Evolutionary conservation across 2,113 vertebrate genomes (phyloP).

Genomic region (Todiramphus saurophagus): DNA sequence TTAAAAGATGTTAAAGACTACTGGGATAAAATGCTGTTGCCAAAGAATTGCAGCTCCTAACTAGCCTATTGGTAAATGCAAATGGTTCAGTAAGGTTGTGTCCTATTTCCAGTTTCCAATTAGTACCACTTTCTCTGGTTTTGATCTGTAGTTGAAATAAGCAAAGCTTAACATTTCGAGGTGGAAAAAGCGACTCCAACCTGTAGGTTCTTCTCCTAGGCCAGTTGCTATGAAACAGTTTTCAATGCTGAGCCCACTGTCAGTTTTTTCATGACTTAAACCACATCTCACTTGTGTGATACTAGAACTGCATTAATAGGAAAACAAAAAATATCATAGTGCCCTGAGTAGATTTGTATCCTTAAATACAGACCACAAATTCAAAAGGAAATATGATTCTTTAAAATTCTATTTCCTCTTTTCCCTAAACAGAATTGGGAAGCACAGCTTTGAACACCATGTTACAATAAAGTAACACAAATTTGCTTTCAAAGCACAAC

Average conservation of each 20-base stretch:
- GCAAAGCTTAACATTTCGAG: background rate
- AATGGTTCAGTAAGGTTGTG: background rate
- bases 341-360: background rate
- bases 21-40: background rate
- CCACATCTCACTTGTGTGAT: background rate
- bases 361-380: background rate
- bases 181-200: background rate
- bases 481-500: background rate
- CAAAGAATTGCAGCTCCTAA: background rate
- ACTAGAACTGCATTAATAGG: background rate
- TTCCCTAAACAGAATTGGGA: background rate
- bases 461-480: background rate
- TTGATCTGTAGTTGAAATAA: background rate
- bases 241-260: background rate
- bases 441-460: background rate
- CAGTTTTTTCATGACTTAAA: background rate
- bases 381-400: background rate
- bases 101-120: background rate
- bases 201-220: background rate
- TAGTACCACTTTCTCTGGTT: background rate
- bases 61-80: background rate
- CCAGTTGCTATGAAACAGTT: background rate
- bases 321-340: background rate
- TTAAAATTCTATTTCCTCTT: background rate
- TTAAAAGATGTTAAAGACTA: background rate